Evolutionary conservation across 2,888 invertebrate species (phyloP), one percentile per base, ranked within the genome.

Genomic region (Protodeltote pygarga): DNA sequence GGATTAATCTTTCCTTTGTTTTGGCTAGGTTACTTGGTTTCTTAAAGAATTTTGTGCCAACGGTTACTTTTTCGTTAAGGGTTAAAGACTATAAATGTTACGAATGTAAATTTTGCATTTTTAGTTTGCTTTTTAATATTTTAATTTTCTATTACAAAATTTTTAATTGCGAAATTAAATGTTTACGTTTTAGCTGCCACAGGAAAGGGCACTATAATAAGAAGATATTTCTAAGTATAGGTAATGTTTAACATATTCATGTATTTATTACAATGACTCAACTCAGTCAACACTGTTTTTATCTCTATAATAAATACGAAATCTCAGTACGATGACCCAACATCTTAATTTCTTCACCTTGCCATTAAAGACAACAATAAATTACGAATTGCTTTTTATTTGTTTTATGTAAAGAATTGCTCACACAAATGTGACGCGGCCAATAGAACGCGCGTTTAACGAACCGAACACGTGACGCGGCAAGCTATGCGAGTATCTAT

Each of bases 1-100:
- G 68, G 58, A 69, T 73, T 61, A 52, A 59, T 59, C 66, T 71
- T 65, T 52, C 64, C 55, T 49, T 51, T 54, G 51, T 53, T 53
- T 47, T 59, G 48, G 21, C 38, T 28, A 27, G 25, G 6, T 45
- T 48, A 31, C 21, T 32, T 27, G 34, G 9, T 54, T 54, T 16
- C 63, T 59, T 45, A 15, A 48, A 66, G 49, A 62, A 41, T 47
- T 32, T 20, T 17, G 11, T 33, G 2, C 10, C 27, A 52, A 57
- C 53, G 61, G 39, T 45, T 40, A 21, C n/a, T 16, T 38, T 45
- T 55, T 55, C 15, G 17, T 9, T 21, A 60, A 63, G 59, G 44
- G 51, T 38, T 49, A 21, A n/a, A 27, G 52, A 67, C 37, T 17
- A 67, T 55, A 55, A 67, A 67, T 67, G 39, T 34, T 40, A 6